Conservation (phyloP, 2,113 vertebrate species). For the Saguinus imperator region DNA sequence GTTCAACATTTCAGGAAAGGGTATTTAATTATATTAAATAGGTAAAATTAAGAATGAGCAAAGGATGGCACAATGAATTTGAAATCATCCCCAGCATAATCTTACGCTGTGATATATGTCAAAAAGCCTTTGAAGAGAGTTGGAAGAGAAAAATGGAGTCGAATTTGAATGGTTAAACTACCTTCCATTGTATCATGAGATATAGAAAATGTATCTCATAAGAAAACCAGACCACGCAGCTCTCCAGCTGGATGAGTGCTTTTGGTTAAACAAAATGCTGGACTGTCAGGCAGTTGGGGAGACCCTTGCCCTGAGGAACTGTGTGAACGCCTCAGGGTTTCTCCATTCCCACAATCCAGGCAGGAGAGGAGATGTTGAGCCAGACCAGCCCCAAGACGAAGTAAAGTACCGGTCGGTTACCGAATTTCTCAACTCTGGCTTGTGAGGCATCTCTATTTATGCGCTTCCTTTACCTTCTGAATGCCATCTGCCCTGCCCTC, state of each 20-base stretch:
- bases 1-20: not conserved
- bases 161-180: not conserved
- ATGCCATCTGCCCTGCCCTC: not conserved
- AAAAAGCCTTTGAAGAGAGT: not conserved
- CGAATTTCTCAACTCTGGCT: not conserved
- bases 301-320: not conserved
- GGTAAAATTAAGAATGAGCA: not conserved
- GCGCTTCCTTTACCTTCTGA: not conserved
- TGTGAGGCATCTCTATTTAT: not conserved
- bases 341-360: not conserved
- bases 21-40: constrained; percentile 14
- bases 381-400: not conserved
- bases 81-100: not conserved
- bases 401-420: not conserved
- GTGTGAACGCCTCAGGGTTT: fast-evolving
- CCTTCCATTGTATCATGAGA: not conserved
- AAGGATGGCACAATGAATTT: not conserved
- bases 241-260: not conserved
- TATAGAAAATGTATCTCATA: not conserved
- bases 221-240: not conserved
- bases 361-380: not conserved
- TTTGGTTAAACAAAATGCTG: not conserved
- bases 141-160: not conserved
- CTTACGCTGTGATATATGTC: not conserved
- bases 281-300: not conserved